Percentiles rank a stretch among this genome's conserved stretches.
phyloP scores from a whole-genome alignment of 2,797 vertebrate species.

The Chaetophractus vellerosus region DNA sequence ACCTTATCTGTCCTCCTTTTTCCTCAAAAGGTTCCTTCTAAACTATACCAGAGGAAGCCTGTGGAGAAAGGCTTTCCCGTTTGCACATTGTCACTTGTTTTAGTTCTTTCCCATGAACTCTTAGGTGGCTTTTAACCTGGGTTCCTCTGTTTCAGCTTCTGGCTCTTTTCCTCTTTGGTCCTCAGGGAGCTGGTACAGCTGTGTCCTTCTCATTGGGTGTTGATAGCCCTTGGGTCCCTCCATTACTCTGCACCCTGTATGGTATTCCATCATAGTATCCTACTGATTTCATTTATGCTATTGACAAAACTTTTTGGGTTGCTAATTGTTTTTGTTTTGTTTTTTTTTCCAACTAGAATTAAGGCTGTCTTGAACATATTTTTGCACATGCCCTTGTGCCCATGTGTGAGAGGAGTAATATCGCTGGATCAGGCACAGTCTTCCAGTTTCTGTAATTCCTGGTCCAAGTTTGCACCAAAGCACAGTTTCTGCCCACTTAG shows the following conservation, averaged over 20 bases:
- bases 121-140: background rate
- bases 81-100: background rate
- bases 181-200: background rate
- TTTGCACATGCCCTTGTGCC: background rate
- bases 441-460: background rate
- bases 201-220: background rate
- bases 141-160: background rate
- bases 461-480: background rate
- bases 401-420: background rate
- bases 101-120: slow-evolving; percentile 11
- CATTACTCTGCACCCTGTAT: background rate
- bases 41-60: background rate
- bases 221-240: background rate
- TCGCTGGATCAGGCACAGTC: background rate
- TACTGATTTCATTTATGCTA: background rate
- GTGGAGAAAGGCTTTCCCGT: background rate
- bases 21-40: background rate
- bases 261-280: background rate
- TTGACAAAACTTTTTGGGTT: background rate
- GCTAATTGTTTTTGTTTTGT: background rate
- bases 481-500: background rate
- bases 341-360: background rate
- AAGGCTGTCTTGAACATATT: background rate
- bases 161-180: background rate
- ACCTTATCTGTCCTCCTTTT: background rate